phyloP scores from a whole-genome alignment of 2,113 vertebrate species.

The Hassar affinis region DNA sequence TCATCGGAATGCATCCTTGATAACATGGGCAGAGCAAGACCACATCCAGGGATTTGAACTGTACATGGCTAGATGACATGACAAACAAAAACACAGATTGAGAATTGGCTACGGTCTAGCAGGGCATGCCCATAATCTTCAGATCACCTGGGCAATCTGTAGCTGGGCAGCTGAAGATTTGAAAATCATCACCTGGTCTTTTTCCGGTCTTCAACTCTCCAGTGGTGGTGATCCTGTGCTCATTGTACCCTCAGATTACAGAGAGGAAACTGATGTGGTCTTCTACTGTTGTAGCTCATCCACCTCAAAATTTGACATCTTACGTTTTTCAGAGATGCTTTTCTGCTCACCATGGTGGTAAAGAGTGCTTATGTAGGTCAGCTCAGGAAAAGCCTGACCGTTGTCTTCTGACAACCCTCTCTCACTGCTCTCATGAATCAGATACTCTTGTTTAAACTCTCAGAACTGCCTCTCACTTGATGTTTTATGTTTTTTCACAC shows the following conservation, averaged over 20 bases:
- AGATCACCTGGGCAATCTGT: not conserved
- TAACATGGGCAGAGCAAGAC: too few species aligned
- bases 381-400: not conserved
- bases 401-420: not conserved
- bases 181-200: not conserved
- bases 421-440: not conserved
- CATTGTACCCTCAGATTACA: not conserved
- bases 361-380: not conserved
- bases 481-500: not conserved
- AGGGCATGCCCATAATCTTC: too few species aligned
- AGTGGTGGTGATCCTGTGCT: not conserved
- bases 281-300: not conserved
- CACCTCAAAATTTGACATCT: not conserved
- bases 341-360: not conserved
- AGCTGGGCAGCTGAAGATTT: too few species aligned
- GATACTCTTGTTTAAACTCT: not conserved
- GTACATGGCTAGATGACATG: too few species aligned
- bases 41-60: too few species aligned
- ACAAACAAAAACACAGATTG: too few species aligned
- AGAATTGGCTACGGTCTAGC: too few species aligned
- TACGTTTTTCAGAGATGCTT: not conserved
- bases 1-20: too few species aligned
- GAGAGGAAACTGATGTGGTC: not conserved
- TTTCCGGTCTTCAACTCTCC: not conserved
- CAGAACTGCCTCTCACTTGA: not conserved